Evolutionary conservation across 2,888 invertebrate species (phyloP).

Genomic region (Callyntrura sp.): DNA sequence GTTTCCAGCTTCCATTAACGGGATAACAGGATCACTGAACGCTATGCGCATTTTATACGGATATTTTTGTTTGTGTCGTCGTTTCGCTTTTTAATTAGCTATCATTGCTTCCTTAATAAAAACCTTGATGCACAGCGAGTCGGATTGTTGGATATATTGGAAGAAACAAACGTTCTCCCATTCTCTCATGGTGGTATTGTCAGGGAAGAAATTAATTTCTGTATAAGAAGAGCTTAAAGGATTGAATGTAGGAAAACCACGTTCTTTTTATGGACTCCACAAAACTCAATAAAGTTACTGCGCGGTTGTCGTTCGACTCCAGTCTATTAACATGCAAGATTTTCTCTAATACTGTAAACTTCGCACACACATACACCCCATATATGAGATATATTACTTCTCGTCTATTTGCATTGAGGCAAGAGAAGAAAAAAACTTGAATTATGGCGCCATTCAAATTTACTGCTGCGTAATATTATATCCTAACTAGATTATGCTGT

Average conservation of each 20-base stretch:
- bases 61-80: not conserved
- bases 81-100: slow-evolving; percentile 36
- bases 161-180: slow-evolving; percentile 3
- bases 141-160: no score
- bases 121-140: slow-evolving; percentile 45
- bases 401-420: not conserved
- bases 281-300: not conserved
- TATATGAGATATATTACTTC: slow-evolving; percentile 47
- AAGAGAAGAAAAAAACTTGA: slow-evolving; percentile 40
- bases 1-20: no score
- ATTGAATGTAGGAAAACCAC: not conserved
- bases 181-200: not conserved
- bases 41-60: not conserved
- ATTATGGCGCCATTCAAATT: slow-evolving; percentile 34
- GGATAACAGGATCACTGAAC: not conserved
- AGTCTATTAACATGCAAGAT: slow-evolving; percentile 40
- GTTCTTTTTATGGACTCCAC: slow-evolving; percentile 15
- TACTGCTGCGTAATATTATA: slow-evolving; percentile 12
- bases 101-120: slow-evolving; percentile 24
- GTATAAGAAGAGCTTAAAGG: not conserved
- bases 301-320: not conserved
- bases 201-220: not conserved
- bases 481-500: not conserved
- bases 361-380: no score
- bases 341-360: not conserved